These are phyloP conservation scores for Ambastaia sidthimunki DNA, from an alignment of 2,797 vertebrate genomes.

Conservation along the genomic window DNA sequence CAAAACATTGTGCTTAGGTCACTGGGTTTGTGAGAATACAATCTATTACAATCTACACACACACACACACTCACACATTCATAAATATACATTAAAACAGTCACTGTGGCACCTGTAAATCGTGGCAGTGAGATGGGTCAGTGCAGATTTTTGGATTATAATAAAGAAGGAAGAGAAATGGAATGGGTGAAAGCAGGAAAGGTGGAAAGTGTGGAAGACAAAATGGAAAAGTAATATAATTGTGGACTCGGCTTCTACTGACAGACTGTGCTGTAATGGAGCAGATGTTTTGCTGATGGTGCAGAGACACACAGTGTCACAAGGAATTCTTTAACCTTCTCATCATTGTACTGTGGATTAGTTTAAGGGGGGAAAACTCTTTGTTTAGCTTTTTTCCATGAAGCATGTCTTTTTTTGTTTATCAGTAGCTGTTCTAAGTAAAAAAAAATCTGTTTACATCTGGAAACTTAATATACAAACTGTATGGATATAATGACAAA, in stretches of 20 bases:
- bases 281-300: slow-evolving; percentile 65
- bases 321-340: slow-evolving; percentile 44
- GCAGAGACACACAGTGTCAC: slow-evolving; percentile 42
- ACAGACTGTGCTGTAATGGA: slow-evolving; percentile 62
- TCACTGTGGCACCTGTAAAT: slow-evolving; percentile 23
- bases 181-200: slow-evolving; percentile 50
- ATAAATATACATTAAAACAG: slow-evolving; percentile 14
- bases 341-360: slow-evolving; percentile 11
- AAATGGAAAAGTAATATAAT: slow-evolving; percentile 57
- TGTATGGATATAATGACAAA: not conserved
- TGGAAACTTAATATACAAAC: not conserved
- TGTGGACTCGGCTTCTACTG: slow-evolving; percentile 39
- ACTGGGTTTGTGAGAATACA: not conserved
- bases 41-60: no score
- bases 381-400: not conserved
- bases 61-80: not conserved
- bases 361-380: slow-evolving; percentile 10
- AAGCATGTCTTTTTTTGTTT: not conserved
- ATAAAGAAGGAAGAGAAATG: slow-evolving; percentile 39
- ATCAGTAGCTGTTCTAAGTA: not conserved
- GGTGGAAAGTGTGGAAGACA: slow-evolving; percentile 53
- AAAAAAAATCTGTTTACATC: no score
- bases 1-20: not conserved
- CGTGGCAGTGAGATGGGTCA: slow-evolving; percentile 9
- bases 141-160: slow-evolving; percentile 35